Evolutionary conservation across 2,797 vertebrate species (phyloP), one percentile per base, ranked within the genome.

Genomic region (Enteromius viviparus): DNA sequence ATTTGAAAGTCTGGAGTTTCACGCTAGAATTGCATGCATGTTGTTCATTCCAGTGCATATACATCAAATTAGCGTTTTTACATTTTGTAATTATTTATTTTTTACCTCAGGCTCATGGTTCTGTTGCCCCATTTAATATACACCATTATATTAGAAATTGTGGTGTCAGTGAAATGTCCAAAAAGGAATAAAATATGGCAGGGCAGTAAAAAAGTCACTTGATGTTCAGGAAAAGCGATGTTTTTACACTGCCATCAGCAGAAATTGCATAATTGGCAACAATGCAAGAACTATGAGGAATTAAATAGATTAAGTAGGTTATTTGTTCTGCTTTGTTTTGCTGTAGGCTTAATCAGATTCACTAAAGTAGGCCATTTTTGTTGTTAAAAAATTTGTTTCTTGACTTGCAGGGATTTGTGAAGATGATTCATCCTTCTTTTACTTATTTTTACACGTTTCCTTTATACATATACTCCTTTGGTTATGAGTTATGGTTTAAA

Each of bases 1-100:
- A 23, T 49, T 53, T 12, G 29, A 66, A 78, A 53, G 49, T 78
- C 12, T 23, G 19, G 12, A 68, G n/a, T 66, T 80, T 51, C 60
- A 51, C 26, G 10, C 58, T 69, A 69, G 42, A 58, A 53, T 78
- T 0, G 40, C 49, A 65, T 49, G 32, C 21, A 34, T 32, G 64
- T 66, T 37, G 47, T 29, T 17, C 40, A 10, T 17, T 26, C 42
- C 42, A 45, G 42, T 45, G 42, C 42, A 45, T 47, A 47, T 17
- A 71, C 7, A 29, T 29, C 3, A 26, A 47, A 71, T 71, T 17
- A 70, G 19, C 17, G 9, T 4, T 15, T 29, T 32, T 32, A 49
- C 4, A 2, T 45, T 11, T 14, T 7, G 3, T n/a, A 19, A 21
- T 49, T 15, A 12, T 45, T 49, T 17, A 7, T 42, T 11, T 66